These are phyloP conservation scores for Temnopleurus reevesii DNA, from an alignment of 53 echinoderm and acorn worm species.

Conservation along the genomic window DNA sequence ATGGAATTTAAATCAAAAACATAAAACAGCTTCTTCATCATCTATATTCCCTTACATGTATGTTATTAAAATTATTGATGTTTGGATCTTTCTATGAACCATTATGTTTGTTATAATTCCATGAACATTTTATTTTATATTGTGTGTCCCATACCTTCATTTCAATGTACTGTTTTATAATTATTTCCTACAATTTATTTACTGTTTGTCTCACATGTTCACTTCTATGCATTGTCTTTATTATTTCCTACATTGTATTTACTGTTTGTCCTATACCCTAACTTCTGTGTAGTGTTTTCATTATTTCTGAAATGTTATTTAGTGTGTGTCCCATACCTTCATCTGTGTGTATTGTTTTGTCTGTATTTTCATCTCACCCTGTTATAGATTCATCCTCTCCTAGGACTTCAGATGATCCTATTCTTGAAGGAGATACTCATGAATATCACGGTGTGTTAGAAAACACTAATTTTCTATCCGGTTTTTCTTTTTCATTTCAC, in stretches of 20 bases:
- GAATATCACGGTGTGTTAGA: neutral
- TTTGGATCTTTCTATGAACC: no score
- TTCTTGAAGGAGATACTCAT: neutral
- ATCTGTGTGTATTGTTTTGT: no score
- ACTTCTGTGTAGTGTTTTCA: neutral
- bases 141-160: constrained; percentile 4
- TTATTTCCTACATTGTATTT: no score
- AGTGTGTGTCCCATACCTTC: no score
- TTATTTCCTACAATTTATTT: no score
- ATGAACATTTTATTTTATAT: neutral
- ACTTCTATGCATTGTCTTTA: no score
- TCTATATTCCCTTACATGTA: no score
- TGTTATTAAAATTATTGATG: no score
- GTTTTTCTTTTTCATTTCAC: neutral
- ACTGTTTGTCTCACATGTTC: no score
- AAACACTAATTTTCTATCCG: neutral
- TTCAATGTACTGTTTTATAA: neutral
- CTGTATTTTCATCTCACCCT: neutral
- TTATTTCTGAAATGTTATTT: neutral
- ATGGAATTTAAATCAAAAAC: no score
- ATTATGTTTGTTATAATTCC: no score
- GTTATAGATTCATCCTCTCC: neutral
- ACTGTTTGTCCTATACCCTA: neutral
- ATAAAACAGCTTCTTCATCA: no score
- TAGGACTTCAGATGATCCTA: neutral